Conservation (phyloP, 1,140 invertebrate genomes). For the Drosophila nannoptera region DNA sequence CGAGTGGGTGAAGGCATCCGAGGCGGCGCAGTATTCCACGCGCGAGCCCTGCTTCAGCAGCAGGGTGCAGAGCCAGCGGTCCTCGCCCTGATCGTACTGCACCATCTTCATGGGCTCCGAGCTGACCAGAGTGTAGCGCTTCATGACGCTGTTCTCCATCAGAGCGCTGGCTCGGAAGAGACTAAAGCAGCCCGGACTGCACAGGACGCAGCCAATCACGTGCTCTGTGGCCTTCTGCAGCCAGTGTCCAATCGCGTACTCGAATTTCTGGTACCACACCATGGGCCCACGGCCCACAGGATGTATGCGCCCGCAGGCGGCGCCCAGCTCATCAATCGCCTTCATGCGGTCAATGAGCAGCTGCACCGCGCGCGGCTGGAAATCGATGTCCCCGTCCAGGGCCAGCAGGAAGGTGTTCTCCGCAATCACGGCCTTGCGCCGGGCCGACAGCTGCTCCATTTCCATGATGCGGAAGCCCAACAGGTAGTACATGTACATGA, state of each 20-base stretch:
- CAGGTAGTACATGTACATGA: constrained; percentile 97
- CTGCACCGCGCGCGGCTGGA: constrained; percentile 91
- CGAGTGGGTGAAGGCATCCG: constrained; percentile 94
- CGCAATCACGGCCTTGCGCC: constrained; percentile 86
- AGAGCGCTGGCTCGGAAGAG: constrained; percentile 92
- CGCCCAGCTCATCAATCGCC: constrained; percentile 91
- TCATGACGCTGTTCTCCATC: constrained; percentile 95
- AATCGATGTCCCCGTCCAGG: constrained; percentile 96
- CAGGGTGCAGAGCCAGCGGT: constrained; percentile 92
- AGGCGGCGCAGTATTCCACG: constrained; percentile 94
- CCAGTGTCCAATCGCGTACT: constrained; percentile 96
- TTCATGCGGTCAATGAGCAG: constrained; percentile 94
- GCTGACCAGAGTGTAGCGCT: constrained; percentile 89
- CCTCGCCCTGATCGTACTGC: constrained; percentile 95
- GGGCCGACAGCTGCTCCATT: constrained; percentile 82
- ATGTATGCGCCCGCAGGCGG: constrained; percentile 95
- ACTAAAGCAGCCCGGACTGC: constrained; percentile 95
- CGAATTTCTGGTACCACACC: constrained; percentile 96
- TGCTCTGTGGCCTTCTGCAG: constrained; percentile 97
- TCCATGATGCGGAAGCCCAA: constrained; percentile 90
- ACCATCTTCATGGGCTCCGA: constrained; percentile 92
- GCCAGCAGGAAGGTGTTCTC: constrained; percentile 94
- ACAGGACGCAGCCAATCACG: constrained; percentile 92
- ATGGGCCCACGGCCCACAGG: constrained; percentile 92
- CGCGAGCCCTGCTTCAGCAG: constrained; percentile 92